Evolutionary conservation across 2,113 vertebrate species (phyloP).

Genomic region (Vulpes ferrilata): DNA sequence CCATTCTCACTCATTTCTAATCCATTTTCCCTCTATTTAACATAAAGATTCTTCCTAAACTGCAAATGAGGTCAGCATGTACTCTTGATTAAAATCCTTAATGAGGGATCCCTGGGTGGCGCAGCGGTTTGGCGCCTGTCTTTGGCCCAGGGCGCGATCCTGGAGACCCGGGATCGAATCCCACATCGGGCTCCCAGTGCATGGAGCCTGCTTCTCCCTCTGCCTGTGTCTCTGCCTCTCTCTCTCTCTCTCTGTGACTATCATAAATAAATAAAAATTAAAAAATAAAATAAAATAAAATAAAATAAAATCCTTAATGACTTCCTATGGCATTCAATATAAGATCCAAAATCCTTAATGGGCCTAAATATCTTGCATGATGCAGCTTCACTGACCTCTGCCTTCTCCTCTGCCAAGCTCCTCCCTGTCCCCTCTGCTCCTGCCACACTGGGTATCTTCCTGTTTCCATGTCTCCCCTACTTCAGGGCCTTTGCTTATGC

Average conservation of each 20-base stretch:
- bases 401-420: neutral
- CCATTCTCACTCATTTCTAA: neutral
- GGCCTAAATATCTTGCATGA: neutral
- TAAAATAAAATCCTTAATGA: conserved; percentile 29
- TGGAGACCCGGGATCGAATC: too few relatives aligned
- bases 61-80: neutral
- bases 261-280: too few relatives aligned
- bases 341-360: neutral
- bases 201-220: too few relatives aligned
- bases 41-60: neutral
- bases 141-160: too few relatives aligned
- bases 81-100: conserved; percentile 32
- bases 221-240: too few relatives aligned
- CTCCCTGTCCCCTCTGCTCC: neutral
- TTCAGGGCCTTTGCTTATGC: neutral
- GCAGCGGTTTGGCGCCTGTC: too few relatives aligned
- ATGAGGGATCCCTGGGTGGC: too few relatives aligned
- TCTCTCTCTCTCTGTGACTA: too few relatives aligned
- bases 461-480: neutral
- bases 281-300: too few relatives aligned
- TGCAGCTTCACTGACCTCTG: neutral
- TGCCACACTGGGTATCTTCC: neutral
- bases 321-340: neutral
- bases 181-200: too few relatives aligned
- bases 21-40: neutral